phyloP scores from a whole-genome alignment of 2,888 invertebrate species.

The Chironomus tentans region DNA sequence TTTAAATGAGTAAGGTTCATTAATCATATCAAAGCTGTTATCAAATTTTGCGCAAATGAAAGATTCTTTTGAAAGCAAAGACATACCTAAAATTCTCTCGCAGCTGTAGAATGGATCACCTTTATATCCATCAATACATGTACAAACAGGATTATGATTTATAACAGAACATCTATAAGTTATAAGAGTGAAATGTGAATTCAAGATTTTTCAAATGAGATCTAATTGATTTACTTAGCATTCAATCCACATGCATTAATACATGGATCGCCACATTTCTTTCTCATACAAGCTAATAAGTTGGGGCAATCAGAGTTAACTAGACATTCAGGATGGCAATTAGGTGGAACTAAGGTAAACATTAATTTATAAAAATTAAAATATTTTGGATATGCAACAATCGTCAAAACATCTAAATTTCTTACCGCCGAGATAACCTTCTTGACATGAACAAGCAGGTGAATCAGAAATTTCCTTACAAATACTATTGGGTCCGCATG shows the following conservation, averaged over 20 bases:
- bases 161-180: conserved; percentile 39
- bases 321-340: conserved; percentile 73
- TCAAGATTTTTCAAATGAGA: conserved; percentile 44
- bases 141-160: conserved; percentile 67
- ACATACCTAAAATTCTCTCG: not conserved
- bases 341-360: conserved; percentile 51
- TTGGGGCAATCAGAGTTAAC: conserved; percentile 75
- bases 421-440: too few relatives aligned
- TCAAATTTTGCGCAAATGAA: too few relatives aligned
- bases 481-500: conserved; percentile 72
- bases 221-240: conserved; percentile 40
- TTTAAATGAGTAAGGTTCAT: too few relatives aligned
- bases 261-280: conserved; percentile 66
- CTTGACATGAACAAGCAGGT: conserved; percentile 49
- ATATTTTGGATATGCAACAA: too few relatives aligned
- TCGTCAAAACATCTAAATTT: too few relatives aligned
- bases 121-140: conserved; percentile 53
- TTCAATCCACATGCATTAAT: conserved; percentile 53
- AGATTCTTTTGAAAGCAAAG: too few relatives aligned
- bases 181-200: too few relatives aligned
- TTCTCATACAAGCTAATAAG: conserved; percentile 43
- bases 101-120: conserved; percentile 71
- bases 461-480: conserved; percentile 57
- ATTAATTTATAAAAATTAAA: too few relatives aligned
- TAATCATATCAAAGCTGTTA: too few relatives aligned